A percentile compares a stretch with the other conserved stretches of the same genome.
phyloP scores from a whole-genome alignment of 1,140 invertebrate species.

The Halyomorpha halys region DNA sequence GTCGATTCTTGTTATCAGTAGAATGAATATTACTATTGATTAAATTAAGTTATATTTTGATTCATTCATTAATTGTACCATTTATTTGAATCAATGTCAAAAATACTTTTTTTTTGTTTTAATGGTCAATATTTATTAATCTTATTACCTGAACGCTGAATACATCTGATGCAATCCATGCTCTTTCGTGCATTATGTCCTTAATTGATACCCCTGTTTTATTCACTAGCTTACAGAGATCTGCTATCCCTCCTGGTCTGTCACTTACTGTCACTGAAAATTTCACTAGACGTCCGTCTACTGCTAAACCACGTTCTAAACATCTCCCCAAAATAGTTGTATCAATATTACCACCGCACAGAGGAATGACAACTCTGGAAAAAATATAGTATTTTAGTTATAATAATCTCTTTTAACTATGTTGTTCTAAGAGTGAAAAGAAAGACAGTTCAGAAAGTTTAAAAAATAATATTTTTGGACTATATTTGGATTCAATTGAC shows the following conservation, averaged over 20 bases:
- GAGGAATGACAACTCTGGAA: conserved; percentile 63
- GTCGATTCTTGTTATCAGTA: too few relatives aligned
- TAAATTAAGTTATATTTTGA: too few relatives aligned
- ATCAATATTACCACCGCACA: conserved; percentile 90
- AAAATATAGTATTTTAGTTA: conserved; percentile 16
- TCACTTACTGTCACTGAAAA: conserved; percentile 80
- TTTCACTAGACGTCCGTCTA: conserved; percentile 74
- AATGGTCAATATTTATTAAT: not conserved
- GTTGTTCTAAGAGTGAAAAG: too few relatives aligned
- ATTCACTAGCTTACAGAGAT: conserved; percentile 64
- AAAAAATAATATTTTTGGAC: too few relatives aligned
- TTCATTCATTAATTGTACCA: too few relatives aligned
- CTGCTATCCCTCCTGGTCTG: conserved; percentile 75
- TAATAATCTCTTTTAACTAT: too few relatives aligned
- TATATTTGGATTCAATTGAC: too few relatives aligned
- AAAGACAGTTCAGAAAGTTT: too few relatives aligned
- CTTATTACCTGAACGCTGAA: conserved; percentile 60
- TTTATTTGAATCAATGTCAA: too few relatives aligned
- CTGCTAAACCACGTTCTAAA: conserved; percentile 78
- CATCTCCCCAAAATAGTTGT: conserved; percentile 80
- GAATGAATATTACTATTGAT: too few relatives aligned
- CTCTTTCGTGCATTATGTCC: conserved; percentile 86
- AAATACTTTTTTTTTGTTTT: too few relatives aligned
- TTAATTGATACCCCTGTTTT: conserved; percentile 80
- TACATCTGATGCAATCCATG: conserved; percentile 80